These are phyloP conservation scores for Lophotis ruficrista DNA, from an alignment of 2,113 vertebrate species.

Conservation along the genomic window DNA sequence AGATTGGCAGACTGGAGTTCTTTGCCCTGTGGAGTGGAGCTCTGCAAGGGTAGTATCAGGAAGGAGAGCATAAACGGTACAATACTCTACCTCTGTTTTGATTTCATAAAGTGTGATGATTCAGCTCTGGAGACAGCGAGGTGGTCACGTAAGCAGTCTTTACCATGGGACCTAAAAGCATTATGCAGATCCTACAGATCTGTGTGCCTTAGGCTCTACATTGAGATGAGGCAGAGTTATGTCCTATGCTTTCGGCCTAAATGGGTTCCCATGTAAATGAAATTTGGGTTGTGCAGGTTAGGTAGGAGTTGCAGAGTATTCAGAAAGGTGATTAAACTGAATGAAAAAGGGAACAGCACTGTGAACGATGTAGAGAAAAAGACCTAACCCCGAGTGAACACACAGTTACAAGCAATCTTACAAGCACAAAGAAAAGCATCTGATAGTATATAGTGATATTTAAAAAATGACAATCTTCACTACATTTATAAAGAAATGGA, in stretches of 20 bases:
- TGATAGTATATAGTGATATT: rapidly evolving
- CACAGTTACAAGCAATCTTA: neutral
- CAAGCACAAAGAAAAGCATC: neutral
- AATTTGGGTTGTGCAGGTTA: neutral
- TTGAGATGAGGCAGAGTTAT: neutral
- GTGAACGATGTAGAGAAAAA: neutral
- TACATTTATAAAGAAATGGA: neutral
- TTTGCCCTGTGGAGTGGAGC: neutral
- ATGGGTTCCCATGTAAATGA: neutral
- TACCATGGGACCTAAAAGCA: neutral
- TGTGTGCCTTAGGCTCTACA: neutral
- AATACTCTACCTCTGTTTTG: neutral
- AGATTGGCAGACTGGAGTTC: neutral
- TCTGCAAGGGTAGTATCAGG: neutral
- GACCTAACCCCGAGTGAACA: neutral
- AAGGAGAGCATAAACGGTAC: neutral
- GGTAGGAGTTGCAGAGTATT: neutral
- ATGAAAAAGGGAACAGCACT: neutral
- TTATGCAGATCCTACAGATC: neutral
- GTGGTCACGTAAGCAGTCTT: neutral
- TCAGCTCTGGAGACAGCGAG: neutral
- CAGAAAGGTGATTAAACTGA: neutral
- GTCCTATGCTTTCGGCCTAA: neutral
- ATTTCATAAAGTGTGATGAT: neutral
- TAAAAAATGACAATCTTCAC: neutral